phyloP scores from a whole-genome alignment of 2,113 vertebrate species.

The Phylloscopus trochiloides region DNA sequence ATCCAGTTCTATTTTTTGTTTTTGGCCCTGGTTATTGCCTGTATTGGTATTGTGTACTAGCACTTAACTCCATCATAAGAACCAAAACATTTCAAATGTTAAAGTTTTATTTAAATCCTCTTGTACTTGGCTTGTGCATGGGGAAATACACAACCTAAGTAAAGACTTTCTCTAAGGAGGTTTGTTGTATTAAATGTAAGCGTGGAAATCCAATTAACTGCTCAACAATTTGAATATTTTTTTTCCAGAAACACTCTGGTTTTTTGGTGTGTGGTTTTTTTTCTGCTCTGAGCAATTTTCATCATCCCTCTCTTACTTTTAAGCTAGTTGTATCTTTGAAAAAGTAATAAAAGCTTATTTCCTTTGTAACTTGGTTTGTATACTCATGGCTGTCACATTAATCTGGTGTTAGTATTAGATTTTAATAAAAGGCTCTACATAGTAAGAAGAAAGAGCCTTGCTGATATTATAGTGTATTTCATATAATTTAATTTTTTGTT shows the following conservation, averaged over 20 bases:
- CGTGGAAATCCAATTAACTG: neutral
- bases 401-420: constrained; percentile 75
- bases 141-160: neutral
- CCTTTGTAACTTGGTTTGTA: constrained; percentile 76
- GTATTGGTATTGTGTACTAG: neutral
- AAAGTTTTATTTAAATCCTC: constrained; percentile 32
- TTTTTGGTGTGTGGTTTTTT: neutral
- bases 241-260: neutral
- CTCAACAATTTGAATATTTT: neutral
- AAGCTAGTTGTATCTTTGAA: constrained; percentile 71
- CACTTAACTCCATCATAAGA: neutral
- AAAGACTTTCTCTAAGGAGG: neutral
- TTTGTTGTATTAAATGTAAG: neutral
- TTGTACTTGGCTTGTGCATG: constrained; percentile 21
- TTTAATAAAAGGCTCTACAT: constrained; percentile 78
- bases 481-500: constrained; percentile 70
- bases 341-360: constrained; percentile 84
- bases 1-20: constrained; percentile 37
- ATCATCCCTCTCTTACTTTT: constrained; percentile 65
- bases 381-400: constrained; percentile 77
- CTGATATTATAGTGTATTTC: constrained; percentile 58
- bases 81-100: constrained; percentile 37
- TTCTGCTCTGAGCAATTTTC: neutral
- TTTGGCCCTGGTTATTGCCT: neutral
- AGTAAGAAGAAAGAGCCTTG: constrained; percentile 67